phyloP scores from a whole-genome alignment of 2,888 invertebrate genomes.

The Apamea epomidion region DNA sequence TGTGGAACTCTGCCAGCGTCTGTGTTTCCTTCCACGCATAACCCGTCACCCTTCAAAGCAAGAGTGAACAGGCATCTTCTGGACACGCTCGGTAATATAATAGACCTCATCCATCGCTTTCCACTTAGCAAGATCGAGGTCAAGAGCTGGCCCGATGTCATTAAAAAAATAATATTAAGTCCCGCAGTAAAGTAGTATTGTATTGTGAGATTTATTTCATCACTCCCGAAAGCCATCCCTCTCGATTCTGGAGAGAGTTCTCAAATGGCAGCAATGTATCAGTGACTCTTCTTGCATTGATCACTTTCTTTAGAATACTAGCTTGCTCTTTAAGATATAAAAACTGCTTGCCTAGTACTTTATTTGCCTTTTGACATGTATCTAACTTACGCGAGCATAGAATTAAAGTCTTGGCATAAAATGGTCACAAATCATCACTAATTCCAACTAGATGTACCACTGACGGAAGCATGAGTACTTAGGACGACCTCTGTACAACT shows the following conservation, averaged over 20 bases:
- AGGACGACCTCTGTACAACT: conserved; percentile 46
- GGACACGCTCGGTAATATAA: neutral
- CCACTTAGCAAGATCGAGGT: too few species aligned
- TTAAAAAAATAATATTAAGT: neutral
- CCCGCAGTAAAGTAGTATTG: neutral
- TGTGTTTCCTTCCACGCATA: neutral
- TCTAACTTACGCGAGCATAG: neutral
- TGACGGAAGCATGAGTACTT: conserved; percentile 59
- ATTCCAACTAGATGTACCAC: conserved; percentile 55
- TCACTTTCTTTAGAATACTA: neutral
- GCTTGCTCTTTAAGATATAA: neutral
- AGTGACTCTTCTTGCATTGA: neutral
- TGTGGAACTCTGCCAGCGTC: neutral
- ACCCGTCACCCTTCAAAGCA: neutral
- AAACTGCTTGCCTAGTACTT: conserved; percentile 1
- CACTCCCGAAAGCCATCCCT: neutral
- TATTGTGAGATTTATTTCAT: neutral
- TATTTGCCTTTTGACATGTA: neutral
- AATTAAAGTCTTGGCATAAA: conserved; percentile 29
- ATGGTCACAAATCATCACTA: conserved; percentile 59
- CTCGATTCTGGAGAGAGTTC: neutral
- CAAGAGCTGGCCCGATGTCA: neutral
- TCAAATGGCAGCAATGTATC: neutral
- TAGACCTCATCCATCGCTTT: too few species aligned
- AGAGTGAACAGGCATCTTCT: neutral